A percentile compares a stretch with the other conserved stretches of the same genome.
phyloP scores from a whole-genome alignment of 2,797 vertebrate genomes.

The Sebastes umbrosus region DNA sequence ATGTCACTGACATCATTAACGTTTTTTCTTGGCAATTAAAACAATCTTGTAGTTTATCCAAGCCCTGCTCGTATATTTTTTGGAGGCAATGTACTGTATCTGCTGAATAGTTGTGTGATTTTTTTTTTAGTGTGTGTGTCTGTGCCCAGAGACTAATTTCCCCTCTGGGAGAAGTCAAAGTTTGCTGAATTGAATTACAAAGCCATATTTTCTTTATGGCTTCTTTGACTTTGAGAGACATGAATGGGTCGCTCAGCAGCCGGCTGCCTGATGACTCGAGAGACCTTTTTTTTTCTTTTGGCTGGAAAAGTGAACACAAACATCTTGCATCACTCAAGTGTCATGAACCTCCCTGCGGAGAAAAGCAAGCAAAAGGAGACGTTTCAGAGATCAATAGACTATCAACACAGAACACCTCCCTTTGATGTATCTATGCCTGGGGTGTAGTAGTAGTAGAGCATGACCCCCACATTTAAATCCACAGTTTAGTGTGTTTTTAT shows the following conservation, averaged over 20 bases:
- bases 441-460: background rate
- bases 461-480: background rate
- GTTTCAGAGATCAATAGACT: slow-evolving; percentile 1
- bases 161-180: slow-evolving; percentile 15
- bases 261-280: slow-evolving; percentile 4
- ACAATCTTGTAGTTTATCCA: background rate
- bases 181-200: slow-evolving; percentile 6
- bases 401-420: background rate
- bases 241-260: slow-evolving; percentile 9
- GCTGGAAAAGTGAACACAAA: slow-evolving; percentile 15
- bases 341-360: slow-evolving; percentile 4
- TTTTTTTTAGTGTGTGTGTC: background rate
- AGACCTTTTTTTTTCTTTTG: background rate
- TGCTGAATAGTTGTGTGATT: background rate
- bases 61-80: background rate
- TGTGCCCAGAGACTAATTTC: background rate
- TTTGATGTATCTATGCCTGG: background rate
- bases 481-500: background rate
- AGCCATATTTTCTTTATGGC: slow-evolving; percentile 15
- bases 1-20: background rate
- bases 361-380: background rate
- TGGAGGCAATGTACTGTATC: background rate
- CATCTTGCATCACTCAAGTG: slow-evolving; percentile 5
- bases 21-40: background rate
- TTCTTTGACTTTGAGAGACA: slow-evolving; percentile 27